Percentiles rank a stretch among this genome's conserved stretches.
Conservation (phyloP, 2,113 vertebrate species). For the Limanda limanda region DNA sequence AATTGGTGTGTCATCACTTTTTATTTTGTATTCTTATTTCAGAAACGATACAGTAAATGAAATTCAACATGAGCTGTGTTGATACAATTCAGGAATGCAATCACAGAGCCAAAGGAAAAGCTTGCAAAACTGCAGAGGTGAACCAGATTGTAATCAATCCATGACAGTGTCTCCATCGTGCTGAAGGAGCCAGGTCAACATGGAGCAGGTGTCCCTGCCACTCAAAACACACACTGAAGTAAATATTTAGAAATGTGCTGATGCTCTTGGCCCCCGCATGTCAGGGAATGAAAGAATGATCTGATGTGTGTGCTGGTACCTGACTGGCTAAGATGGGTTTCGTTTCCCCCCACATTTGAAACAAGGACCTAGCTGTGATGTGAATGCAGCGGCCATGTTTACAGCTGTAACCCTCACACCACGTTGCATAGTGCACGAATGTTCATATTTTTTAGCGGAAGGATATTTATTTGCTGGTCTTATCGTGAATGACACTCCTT, state of each 20-base stretch:
- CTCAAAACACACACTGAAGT: conserved; percentile 62
- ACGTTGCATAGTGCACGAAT: too few species aligned
- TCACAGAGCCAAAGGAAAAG: background rate
- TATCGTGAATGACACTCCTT: conserved; percentile 29
- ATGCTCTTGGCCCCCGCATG: conserved; percentile 53
- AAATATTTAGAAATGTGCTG: conserved; percentile 75
- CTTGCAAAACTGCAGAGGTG: conserved; percentile 22
- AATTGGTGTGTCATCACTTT: conserved; percentile 42
- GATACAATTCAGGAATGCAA: conserved; percentile 27
- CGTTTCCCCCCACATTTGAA: conserved; percentile 5
- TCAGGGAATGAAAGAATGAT: conserved; percentile 29
- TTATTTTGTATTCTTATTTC: conserved; percentile 68
- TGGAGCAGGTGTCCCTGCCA: conserved; percentile 76
- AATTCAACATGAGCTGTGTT: conserved; percentile 42
- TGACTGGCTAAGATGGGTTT: conserved; percentile 11
- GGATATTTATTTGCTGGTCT: background rate
- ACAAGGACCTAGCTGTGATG: conserved; percentile 27
- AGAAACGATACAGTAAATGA: conserved; percentile 65
- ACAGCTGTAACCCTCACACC: too few species aligned
- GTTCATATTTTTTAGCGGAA: background rate
- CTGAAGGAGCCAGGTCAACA: conserved; percentile 66
- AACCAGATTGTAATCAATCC: conserved; percentile 60
- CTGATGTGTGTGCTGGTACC: conserved; percentile 45
- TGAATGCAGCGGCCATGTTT: too few species aligned
- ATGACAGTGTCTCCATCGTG: conserved; percentile 64